phyloP scores from a whole-genome alignment of 2,888 invertebrate species.

The Netelia inedita region DNA sequence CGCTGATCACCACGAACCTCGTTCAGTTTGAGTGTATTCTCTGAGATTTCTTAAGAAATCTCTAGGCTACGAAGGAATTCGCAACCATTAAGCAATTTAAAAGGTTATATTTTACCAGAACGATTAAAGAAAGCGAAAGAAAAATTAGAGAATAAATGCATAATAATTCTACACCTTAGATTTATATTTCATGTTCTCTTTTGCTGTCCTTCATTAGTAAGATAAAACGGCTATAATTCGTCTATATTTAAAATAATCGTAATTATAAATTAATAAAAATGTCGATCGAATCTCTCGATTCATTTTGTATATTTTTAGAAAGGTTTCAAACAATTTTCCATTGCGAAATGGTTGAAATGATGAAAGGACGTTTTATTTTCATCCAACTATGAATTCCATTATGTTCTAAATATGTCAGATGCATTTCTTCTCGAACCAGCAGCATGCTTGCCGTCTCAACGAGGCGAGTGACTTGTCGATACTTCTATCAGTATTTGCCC shows the following conservation, averaged over 20 bases:
- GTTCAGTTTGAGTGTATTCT: constrained; percentile 29
- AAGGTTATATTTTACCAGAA: not conserved
- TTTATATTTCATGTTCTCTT: no score
- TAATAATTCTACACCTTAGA: no score
- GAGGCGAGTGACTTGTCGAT: constrained; percentile 12
- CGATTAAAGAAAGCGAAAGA: not conserved
- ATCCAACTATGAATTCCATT: not conserved
- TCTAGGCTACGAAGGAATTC: constrained; percentile 1
- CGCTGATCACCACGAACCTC: constrained; percentile 45
- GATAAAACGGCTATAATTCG: no score
- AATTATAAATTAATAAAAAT: no score
- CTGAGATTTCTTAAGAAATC: not conserved
- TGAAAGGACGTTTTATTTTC: not conserved
- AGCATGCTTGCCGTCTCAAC: not conserved
- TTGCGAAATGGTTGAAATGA: no score
- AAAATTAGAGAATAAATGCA: not conserved
- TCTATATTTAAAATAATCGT: no score
- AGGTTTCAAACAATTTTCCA: no score
- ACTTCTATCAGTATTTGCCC: constrained; percentile 23
- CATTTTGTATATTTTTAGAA: no score
- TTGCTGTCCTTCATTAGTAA: no score
- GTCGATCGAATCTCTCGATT: no score
- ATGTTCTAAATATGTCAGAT: not conserved
- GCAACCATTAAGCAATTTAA: not conserved
- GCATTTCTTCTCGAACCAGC: not conserved